Conservation (phyloP, 2,888 invertebrate genomes). For the Philopedon plagiatum region DNA sequence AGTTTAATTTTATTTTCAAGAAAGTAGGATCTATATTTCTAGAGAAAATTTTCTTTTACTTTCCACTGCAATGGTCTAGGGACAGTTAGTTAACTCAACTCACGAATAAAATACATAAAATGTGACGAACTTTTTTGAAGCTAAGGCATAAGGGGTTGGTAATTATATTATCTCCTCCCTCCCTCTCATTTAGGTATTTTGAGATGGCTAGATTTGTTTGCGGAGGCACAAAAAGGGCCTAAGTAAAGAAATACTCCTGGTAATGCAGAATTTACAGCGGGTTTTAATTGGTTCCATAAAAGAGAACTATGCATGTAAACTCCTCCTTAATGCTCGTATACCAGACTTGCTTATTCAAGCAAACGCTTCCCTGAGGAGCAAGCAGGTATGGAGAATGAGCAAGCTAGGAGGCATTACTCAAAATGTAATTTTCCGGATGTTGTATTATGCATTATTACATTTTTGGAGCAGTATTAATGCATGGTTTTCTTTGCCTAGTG, state of each 20-base stretch:
- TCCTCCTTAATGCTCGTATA: background rate
- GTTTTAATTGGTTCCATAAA: background rate
- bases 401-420: slow-evolving; percentile 36
- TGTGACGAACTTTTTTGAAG: too few species aligned
- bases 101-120: too few species aligned
- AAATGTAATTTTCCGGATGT: slow-evolving; percentile 17
- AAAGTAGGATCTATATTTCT: too few species aligned
- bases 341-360: slow-evolving; percentile 19
- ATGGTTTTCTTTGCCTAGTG: background rate
- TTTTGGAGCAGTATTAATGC: background rate
- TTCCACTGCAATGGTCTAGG: too few species aligned
- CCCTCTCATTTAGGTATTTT: too few species aligned
- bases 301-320: background rate
- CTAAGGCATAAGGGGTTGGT: too few species aligned
- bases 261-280: background rate
- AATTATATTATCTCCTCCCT: too few species aligned
- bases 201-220: too few species aligned
- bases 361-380: slow-evolving; percentile 31
- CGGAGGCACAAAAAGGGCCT: too few species aligned
- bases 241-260: background rate
- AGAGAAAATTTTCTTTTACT: too few species aligned
- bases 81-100: too few species aligned
- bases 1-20: too few species aligned
- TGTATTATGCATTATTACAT: background rate
- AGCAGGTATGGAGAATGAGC: slow-evolving; percentile 20